Conservation (phyloP, 2,113 vertebrate genomes). For the Diadophis punctatus region DNA sequence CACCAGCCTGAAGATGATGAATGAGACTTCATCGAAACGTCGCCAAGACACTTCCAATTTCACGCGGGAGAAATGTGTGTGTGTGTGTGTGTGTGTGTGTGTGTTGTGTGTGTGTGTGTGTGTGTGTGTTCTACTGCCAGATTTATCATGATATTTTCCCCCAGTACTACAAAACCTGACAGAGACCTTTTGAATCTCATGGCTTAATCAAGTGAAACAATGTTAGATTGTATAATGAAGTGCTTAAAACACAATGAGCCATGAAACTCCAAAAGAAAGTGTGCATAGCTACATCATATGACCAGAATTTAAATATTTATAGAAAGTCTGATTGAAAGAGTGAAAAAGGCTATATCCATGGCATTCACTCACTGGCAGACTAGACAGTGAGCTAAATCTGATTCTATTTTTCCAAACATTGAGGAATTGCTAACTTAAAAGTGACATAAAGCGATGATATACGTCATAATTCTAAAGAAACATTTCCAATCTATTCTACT, state of each 20-base stretch:
- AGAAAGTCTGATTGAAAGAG: not conserved
- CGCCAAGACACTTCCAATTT: too few relatives aligned
- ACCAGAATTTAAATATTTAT: slow-evolving; percentile 5
- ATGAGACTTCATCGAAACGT: too few relatives aligned
- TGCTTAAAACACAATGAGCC: slow-evolving; percentile 1
- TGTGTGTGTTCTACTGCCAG: too few relatives aligned
- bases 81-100: too few relatives aligned
- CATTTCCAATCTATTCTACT: not conserved
- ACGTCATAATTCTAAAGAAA: not conserved
- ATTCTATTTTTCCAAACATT: not conserved
- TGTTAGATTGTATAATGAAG: not conserved
- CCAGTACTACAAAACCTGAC: too few relatives aligned
- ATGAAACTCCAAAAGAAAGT: not conserved
- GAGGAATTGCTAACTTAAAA: not conserved
- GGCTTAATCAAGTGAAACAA: too few relatives aligned
- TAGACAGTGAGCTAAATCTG: not conserved
- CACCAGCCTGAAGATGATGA: too few relatives aligned
- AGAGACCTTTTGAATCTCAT: too few relatives aligned
- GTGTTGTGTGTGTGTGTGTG: too few relatives aligned
- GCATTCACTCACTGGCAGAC: not conserved
- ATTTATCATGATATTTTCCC: too few relatives aligned
- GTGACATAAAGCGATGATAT: not conserved
- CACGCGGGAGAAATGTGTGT: too few relatives aligned
- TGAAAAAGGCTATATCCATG: not conserved
- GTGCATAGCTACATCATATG: not conserved